Evolutionary conservation across 2,797 vertebrate genomes (phyloP).

Genomic region (Rhincodon typus): DNA sequence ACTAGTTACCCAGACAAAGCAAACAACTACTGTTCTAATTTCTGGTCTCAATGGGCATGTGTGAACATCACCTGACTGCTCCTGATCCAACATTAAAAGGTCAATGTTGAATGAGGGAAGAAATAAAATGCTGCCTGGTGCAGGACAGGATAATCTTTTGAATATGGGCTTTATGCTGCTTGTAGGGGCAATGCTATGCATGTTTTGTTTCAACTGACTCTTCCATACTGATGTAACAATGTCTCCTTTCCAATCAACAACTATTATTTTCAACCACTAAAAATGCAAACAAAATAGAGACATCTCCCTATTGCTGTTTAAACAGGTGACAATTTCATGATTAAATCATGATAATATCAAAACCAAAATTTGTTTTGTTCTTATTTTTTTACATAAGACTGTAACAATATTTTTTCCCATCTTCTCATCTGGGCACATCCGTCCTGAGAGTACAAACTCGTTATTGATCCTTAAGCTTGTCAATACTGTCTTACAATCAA

Average conservation of each 20-base stretch:
- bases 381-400: neutral
- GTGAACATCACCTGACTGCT: neutral
- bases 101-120: neutral
- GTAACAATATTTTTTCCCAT: neutral
- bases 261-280: neutral
- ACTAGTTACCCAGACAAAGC: neutral
- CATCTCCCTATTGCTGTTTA: neutral
- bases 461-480: neutral
- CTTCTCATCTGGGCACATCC: neutral
- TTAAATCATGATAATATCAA: neutral
- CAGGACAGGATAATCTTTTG: neutral
- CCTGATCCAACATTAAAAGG: neutral
- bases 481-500: neutral
- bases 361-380: neutral
- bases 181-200: neutral
- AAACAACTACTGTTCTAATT: neutral
- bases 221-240: neutral
- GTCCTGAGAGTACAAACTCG: neutral
- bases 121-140: neutral
- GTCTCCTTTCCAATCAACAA: neutral
- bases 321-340: neutral
- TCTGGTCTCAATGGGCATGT: neutral
- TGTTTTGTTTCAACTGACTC: neutral
- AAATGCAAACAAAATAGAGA: neutral
- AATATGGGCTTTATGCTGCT: neutral